Base-by-base conservation (phyloP, 2,113 vertebrate genomes). In the Propithecus coquereli region DNA sequence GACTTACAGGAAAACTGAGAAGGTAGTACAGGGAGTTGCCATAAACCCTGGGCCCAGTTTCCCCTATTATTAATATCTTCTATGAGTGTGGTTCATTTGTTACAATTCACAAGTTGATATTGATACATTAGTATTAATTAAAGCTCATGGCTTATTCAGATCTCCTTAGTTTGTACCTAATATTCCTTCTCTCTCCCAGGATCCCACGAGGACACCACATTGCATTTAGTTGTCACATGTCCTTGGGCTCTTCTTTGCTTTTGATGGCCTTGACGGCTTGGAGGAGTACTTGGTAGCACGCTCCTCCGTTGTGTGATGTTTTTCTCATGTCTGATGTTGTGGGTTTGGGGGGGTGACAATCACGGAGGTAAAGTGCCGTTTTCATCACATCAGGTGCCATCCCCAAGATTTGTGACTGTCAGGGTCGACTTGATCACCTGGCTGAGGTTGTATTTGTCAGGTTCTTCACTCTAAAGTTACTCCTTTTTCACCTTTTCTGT, bases 221-320 rank as follows among this genome's bases (percentile, higher is more conserved):
- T 17, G 11, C 23, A 11, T 0, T 63, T 18, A n/a, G 5, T 12
- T 54, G 22, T 45, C 63, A 0, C 16, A 1, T 61, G n/a, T 47
- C 54, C 2, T 6, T 6, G 37, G 10, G 32, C 0, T 79, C 18
- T 63, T 45, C 63, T 27, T 83, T 68, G 52, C 37, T 81, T 82
- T 86, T 22, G 25, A 70, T 32, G 34, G 50, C 18, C 37, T 73
- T 17, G 50, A 37, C 23, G 2, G 5, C 23, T 81, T 73, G 65
- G 40, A 86, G 68, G 57, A 79, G 11, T 4, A 30, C n/a, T 22
- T 8, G 34, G 5, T 34, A 17, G 65, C 65, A 30, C 3, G 6
- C 12, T 6, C 12, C 20, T 71, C 70, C 65, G 22, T 25, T 9
- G 9, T 25, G 68, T 45, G 32, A 4, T 40, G 6, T 18, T 81